A percentile compares a stretch with the other conserved stretches of the same genome.
Conservation (phyloP, 1,140 invertebrate species). For the Camponotus floridanus region DNA sequence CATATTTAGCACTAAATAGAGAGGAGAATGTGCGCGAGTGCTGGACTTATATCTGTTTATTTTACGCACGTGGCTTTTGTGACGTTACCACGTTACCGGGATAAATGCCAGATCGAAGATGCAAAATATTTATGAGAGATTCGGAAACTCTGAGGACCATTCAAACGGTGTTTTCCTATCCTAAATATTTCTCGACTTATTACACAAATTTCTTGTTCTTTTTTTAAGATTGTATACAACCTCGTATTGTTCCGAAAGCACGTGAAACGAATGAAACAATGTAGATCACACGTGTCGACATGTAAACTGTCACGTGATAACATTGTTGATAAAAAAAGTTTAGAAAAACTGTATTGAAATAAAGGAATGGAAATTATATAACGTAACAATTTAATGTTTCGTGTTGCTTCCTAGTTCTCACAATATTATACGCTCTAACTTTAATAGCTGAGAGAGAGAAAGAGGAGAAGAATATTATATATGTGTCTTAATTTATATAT, state of each 20-base stretch:
- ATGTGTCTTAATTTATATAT: too few species aligned
- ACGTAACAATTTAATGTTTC: not conserved
- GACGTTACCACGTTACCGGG: not conserved
- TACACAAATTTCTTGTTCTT: too few species aligned
- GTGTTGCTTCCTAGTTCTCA: not conserved
- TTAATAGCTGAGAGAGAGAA: not conserved
- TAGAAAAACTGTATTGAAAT: conserved; percentile 14
- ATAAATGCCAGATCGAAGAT: not conserved
- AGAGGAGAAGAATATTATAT: too few species aligned
- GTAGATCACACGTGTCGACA: conserved; percentile 17
- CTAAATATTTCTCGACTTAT: not conserved
- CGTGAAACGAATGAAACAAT: not conserved
- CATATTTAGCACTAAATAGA: not conserved
- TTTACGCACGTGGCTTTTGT: not conserved
- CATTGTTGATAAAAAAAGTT: conserved; percentile 21
- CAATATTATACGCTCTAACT: not conserved
- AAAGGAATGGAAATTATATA: conserved; percentile 12
- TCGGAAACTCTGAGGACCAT: not conserved
- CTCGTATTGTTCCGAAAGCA: too few species aligned
- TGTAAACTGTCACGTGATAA: conserved; percentile 11
- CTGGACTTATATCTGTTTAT: conserved; percentile 6
- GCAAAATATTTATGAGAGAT: not conserved
- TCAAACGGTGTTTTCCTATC: not conserved
- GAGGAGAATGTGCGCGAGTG: not conserved
- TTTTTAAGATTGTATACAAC: not conserved